These are phyloP conservation scores for Sebastes kiyomatsui DNA, from an alignment of 2,797 vertebrate genomes.

Conservation along the genomic window DNA sequence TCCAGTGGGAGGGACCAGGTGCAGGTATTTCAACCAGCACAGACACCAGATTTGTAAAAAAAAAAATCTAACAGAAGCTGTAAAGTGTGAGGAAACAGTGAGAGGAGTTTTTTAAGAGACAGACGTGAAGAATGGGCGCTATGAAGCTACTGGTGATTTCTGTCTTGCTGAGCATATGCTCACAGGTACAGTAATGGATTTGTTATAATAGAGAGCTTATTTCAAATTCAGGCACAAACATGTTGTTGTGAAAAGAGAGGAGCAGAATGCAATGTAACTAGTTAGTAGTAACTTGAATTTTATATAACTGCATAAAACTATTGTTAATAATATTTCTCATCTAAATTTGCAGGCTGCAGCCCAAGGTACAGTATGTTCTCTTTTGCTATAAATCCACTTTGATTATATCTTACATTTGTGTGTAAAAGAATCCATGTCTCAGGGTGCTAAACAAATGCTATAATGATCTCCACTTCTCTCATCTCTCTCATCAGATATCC, in stretches of 20 bases:
- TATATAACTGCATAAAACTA: background rate
- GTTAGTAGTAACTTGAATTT: background rate
- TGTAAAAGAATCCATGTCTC: background rate
- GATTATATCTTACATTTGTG: background rate
- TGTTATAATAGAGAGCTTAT: background rate
- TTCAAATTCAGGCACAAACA: background rate
- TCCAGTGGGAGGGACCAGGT: constrained; percentile 57
- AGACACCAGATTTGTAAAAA: constrained; percentile 29
- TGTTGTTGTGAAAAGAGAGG: background rate
- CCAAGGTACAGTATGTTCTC: constrained; percentile 70
- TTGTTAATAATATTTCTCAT: constrained; percentile 10
- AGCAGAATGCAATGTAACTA: background rate
- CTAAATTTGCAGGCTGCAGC: constrained; percentile 80
- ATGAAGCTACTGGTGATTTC: constrained; percentile 64
- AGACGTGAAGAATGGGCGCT: constrained; percentile 52
- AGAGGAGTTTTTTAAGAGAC: constrained; percentile 16
- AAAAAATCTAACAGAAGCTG: constrained; percentile 8
- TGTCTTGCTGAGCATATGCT: constrained; percentile 57
- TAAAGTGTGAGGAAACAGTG: constrained; percentile 16
- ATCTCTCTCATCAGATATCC: constrained; percentile 61
- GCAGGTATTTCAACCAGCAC: constrained; percentile 56
- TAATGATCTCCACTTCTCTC: background rate
- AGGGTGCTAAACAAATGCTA: background rate
- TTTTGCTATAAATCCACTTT: background rate
- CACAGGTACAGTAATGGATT: constrained; percentile 72